A percentile compares a stretch with the other conserved stretches of the same genome.
Evolutionary conservation across 2,797 vertebrate species (phyloP).

Genomic region (Chaetodon trifasciatus): DNA sequence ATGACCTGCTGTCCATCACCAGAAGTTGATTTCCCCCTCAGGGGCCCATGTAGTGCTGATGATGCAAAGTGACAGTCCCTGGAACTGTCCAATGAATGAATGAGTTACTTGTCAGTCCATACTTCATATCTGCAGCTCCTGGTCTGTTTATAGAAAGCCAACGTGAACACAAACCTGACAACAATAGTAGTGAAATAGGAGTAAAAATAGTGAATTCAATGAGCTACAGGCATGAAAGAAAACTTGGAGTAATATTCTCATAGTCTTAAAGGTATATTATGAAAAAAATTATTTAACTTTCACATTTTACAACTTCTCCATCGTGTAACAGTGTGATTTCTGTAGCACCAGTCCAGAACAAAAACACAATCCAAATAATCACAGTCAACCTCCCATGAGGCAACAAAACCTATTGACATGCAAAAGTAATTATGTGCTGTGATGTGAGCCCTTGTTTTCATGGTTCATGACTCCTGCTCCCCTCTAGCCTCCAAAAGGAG

Average conservation of each 20-base stretch:
- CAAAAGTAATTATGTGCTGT: constrained; percentile 68
- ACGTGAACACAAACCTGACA: neutral
- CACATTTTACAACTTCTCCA: neutral
- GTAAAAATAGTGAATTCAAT: neutral
- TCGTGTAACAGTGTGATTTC: constrained; percentile 14
- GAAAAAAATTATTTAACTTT: neutral
- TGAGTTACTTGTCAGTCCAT: constrained; percentile 6
- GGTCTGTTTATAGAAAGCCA: neutral
- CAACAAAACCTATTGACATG: constrained; percentile 54
- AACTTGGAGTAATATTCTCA: neutral
- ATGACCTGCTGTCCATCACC: neutral
- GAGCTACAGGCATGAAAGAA: neutral
- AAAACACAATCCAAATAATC: constrained; percentile 49
- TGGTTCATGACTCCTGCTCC: constrained; percentile 52
- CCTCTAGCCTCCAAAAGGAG: constrained; percentile 21
- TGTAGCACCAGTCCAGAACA: constrained; percentile 28
- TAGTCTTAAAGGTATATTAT: neutral
- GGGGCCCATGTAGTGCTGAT: neutral
- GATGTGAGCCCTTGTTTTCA: constrained; percentile 59
- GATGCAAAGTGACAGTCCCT: neutral
- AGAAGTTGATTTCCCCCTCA: neutral
- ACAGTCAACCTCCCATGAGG: constrained; percentile 42
- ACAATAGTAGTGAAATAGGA: neutral
- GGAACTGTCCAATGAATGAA: constrained; percentile 4
- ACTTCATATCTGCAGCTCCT: neutral